These are phyloP conservation scores for Drosophila tristis DNA, from an alignment of 1,140 invertebrate species.

Conservation along the genomic window DNA sequence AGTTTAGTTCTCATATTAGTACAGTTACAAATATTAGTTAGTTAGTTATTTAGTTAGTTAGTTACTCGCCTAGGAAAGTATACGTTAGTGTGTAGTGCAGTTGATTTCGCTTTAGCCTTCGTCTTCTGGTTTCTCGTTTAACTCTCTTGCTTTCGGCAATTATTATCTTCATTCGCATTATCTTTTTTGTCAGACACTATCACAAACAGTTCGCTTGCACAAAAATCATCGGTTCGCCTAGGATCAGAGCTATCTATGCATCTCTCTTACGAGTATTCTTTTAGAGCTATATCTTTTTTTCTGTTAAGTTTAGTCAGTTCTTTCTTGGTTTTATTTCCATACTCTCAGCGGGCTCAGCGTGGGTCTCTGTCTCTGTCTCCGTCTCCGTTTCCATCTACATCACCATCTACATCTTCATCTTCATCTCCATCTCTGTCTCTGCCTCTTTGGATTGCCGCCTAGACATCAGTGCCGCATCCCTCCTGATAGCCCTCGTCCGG, in stretches of 20 bases:
- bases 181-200: slow-evolving; percentile 83
- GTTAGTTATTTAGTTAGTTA: slow-evolving; percentile 29
- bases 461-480: slow-evolving; percentile 95
- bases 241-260: slow-evolving; percentile 51
- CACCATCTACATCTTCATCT: too few species aligned
- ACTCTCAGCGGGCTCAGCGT: background rate
- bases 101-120: slow-evolving; percentile 44
- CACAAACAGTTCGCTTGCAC: slow-evolving; percentile 75
- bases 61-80: slow-evolving; percentile 61
- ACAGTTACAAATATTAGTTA: slow-evolving; percentile 1
- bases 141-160: slow-evolving; percentile 42
- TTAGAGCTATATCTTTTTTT: slow-evolving; percentile 11
- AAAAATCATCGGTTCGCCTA: slow-evolving; percentile 48
- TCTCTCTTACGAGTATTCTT: slow-evolving; percentile 12
- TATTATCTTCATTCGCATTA: slow-evolving; percentile 76
- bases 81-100: slow-evolving; percentile 62
- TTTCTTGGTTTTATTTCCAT: slow-evolving; percentile 18
- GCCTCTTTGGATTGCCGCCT: slow-evolving; percentile 31
- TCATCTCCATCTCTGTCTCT: background rate
- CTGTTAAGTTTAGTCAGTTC: slow-evolving; percentile 77
- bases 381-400: background rate
- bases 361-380: background rate
- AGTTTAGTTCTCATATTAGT: slow-evolving; percentile 15
- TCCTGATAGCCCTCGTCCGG: slow-evolving; percentile 96
- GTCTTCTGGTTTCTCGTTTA: background rate